Percentiles rank a stretch among this genome's conserved stretches.
Evolutionary conservation across 2,888 invertebrate species (phyloP).

Genomic region (Ophion costatus): DNA sequence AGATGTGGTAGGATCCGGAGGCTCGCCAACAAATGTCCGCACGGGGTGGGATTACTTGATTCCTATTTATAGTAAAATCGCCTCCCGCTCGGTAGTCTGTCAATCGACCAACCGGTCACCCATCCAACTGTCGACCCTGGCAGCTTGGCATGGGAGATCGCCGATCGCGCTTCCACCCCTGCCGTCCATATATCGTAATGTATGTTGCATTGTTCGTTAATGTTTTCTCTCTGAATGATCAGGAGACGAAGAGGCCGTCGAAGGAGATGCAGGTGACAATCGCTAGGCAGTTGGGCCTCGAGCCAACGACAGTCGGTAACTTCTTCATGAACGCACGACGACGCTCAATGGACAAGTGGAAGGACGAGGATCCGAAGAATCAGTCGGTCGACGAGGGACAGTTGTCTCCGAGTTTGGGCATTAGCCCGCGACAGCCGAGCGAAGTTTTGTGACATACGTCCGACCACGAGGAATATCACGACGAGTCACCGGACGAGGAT

Average conservation of each 20-base stretch:
- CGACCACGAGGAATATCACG: conserved; percentile 84
- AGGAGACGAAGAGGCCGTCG: conserved; percentile 99
- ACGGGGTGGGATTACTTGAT: too few species aligned
- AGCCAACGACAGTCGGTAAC: conserved; percentile 99
- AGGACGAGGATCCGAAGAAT: conserved; percentile 93
- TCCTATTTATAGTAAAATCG: too few species aligned
- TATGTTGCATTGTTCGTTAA: not conserved
- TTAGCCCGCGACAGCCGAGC: conserved; percentile 81
- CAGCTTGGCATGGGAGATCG: too few species aligned
- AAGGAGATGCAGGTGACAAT: conserved; percentile 99
- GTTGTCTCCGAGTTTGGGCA: conserved; percentile 82
- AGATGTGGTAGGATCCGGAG: too few species aligned
- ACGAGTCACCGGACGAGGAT: conserved; percentile 83
- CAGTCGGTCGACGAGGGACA: conserved; percentile 83
- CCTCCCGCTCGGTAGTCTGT: too few species aligned
- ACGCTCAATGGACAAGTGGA: conserved; percentile 99
- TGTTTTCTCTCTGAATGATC: conserved; percentile 65
- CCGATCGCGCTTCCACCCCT: not conserved
- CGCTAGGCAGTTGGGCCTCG: conserved; percentile 97
- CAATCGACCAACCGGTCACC: too few species aligned
- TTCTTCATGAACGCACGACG: conserved; percentile 99
- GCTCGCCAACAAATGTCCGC: too few species aligned
- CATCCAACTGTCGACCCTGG: too few species aligned
- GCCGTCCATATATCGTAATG: not conserved
- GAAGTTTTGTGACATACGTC: conserved; percentile 84